A percentile compares a stretch with the other conserved stretches of the same genome.
Conservation (phyloP, 2,113 vertebrate species). For the Gnathonemus longibarbis region DNA sequence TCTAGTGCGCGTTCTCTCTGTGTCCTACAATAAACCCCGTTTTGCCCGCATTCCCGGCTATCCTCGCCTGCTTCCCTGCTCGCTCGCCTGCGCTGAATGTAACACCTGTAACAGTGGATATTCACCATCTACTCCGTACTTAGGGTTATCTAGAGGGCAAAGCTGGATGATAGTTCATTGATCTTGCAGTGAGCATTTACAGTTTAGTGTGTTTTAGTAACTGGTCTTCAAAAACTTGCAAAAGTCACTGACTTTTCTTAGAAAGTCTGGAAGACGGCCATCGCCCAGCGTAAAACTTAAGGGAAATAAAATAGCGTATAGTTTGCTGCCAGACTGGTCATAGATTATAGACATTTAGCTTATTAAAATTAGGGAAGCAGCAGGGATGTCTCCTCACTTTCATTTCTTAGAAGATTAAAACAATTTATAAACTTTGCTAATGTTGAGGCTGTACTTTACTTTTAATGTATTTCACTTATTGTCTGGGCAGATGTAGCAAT, state of each 20-base stretch:
- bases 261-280: background rate
- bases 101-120: background rate
- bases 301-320: background rate
- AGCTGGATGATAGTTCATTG: background rate
- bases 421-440: slow-evolving; percentile 7
- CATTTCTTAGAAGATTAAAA: background rate
- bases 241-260: background rate
- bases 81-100: too few species aligned
- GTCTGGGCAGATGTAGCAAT: background rate
- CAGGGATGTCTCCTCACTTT: background rate
- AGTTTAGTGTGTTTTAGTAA: background rate
- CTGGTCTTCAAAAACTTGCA: background rate
- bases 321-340: background rate
- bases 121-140: background rate
- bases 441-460: background rate
- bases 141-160: background rate
- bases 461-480: background rate
- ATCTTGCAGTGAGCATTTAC: background rate
- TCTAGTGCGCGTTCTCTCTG: too few species aligned
- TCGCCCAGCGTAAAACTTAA: background rate
- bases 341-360: background rate
- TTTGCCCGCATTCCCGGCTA: too few species aligned
- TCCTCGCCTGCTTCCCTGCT: too few species aligned
- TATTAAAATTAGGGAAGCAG: background rate
- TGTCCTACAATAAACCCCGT: too few species aligned